phyloP scores from a whole-genome alignment of 2,888 invertebrate genomes.

The Parelbella ahira region DNA sequence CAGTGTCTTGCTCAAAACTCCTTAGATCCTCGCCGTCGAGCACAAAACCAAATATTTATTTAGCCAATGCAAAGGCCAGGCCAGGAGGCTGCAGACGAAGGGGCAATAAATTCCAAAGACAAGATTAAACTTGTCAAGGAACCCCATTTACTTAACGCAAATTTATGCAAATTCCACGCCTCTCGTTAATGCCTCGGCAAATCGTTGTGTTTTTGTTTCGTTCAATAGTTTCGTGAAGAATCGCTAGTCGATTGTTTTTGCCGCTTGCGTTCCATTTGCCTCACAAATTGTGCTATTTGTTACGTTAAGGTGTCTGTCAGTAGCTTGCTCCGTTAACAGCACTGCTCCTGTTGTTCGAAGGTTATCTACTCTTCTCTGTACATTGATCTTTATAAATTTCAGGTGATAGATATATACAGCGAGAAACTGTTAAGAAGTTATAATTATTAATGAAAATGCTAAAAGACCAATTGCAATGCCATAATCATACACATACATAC shows the following conservation, averaged over 20 bases:
- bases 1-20: conserved; percentile 31
- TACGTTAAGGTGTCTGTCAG: conserved; percentile 17
- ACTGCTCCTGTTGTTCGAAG: background rate
- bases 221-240: conserved; percentile 30
- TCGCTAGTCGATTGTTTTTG: conserved; percentile 21
- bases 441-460: no score
- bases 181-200: conserved; percentile 56
- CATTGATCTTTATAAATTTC: no score
- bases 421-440: no score
- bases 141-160: conserved; percentile 79
- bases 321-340: conserved; percentile 1
- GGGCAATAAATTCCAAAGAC: conserved; percentile 75
- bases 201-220: conserved; percentile 63
- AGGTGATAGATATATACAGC: no score
- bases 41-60: conserved; percentile 64
- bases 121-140: conserved; percentile 79
- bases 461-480: no score
- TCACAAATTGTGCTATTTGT: conserved; percentile 23
- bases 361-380: no score
- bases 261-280: conserved; percentile 16
- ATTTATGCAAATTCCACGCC: conserved; percentile 75
- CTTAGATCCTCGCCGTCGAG: conserved; percentile 35
- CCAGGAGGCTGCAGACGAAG: conserved; percentile 54
- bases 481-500: no score
- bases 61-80: conserved; percentile 63